A percentile compares a stretch with the other conserved stretches of the same genome.
phyloP scores from a whole-genome alignment of 2,113 vertebrate species.

The Ammodytes dubius region DNA sequence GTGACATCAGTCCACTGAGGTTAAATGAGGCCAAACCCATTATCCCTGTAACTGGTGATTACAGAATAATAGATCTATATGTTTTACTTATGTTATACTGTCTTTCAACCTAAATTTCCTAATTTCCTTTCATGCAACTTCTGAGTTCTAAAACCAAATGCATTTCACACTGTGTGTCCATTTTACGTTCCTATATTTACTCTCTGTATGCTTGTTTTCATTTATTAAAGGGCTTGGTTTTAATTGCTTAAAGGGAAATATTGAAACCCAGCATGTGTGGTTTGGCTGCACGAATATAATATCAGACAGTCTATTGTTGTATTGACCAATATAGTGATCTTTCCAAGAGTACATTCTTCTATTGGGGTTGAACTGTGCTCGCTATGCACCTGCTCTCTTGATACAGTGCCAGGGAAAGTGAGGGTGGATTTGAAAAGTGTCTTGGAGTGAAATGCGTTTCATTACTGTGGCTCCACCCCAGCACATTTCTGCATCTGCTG shows the following conservation, averaged over 20 bases:
- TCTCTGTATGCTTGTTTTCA: background rate
- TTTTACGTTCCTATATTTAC: background rate
- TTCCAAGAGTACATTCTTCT: too few species aligned
- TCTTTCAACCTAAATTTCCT: constrained; percentile 7
- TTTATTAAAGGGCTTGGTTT: too few species aligned
- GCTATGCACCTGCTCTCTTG: background rate
- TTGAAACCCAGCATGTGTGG: too few species aligned
- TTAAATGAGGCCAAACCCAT: background rate
- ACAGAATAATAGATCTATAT: background rate
- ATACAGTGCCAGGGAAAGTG: background rate
- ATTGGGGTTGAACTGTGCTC: too few species aligned
- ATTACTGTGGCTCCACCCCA: background rate
- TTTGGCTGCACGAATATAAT: too few species aligned
- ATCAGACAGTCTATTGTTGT: too few species aligned
- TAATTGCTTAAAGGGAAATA: background rate
- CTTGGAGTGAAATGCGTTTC: background rate
- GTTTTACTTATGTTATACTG: constrained; percentile 13
- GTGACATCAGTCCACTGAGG: background rate
- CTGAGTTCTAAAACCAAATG: background rate
- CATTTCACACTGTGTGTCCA: background rate
- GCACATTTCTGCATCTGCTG: background rate
- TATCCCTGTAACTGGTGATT: background rate
- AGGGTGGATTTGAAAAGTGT: background rate
- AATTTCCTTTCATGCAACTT: constrained; percentile 31
- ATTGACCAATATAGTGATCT: too few species aligned